These are phyloP conservation scores for Lepidostoma basale DNA, from an alignment of 1,140 invertebrate species.

Conservation along the genomic window DNA sequence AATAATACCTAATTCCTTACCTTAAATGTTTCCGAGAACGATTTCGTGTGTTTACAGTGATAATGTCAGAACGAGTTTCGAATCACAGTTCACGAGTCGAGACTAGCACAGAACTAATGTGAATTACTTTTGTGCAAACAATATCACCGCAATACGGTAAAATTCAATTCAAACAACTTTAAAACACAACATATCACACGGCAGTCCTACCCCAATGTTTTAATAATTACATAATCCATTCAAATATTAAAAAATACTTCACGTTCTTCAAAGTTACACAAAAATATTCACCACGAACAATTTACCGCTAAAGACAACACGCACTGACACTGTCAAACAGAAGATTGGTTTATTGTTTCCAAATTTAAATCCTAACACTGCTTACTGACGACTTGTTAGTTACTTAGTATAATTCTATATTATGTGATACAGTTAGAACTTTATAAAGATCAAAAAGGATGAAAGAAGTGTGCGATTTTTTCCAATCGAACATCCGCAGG, in stretches of 20 bases:
- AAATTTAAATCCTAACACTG: not conserved
- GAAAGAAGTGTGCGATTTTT: conserved; percentile 12
- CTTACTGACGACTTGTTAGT: not conserved
- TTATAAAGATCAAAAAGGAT: not conserved
- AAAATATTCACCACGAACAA: not conserved
- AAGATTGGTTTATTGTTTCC: conserved; percentile 6
- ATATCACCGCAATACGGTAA: not conserved
- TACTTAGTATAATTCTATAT: not conserved
- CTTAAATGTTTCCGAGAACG: conserved; percentile 1
- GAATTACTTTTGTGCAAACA: conserved; percentile 24
- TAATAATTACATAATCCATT: not conserved
- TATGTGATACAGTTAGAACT: conserved; percentile 6
- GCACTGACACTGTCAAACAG: conserved; percentile 22
- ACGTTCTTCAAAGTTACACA: too few relatives aligned
- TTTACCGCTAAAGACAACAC: conserved; percentile 25
- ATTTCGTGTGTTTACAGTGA: too few relatives aligned
- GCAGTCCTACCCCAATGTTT: not conserved
- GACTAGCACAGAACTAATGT: too few relatives aligned
- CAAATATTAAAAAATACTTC: conserved; percentile 7
- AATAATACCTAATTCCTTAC: not conserved
- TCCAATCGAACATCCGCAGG: not conserved
- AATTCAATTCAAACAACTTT: not conserved
- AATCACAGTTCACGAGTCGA: not conserved
- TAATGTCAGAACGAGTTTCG: conserved; percentile 1
- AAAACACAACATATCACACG: not conserved